Percentiles rank a stretch among this genome's conserved stretches.
Evolutionary conservation across 2,113 vertebrate species (phyloP).

Genomic region (Toxotes chatareus): DNA sequence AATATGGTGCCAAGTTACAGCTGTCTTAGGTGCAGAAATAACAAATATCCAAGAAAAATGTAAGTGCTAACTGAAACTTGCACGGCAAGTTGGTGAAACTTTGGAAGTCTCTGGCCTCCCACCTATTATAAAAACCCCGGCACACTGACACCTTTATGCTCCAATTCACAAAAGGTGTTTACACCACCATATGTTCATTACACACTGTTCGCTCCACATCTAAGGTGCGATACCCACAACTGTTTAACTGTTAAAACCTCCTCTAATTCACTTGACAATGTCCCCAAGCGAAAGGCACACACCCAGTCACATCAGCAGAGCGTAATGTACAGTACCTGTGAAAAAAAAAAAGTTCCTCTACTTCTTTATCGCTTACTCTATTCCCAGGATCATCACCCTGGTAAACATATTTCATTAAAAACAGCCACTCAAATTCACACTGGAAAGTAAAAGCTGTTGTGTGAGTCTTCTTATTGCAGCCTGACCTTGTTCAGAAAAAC

Average conservation of each 20-base stretch:
- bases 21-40: background rate
- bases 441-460: conserved; percentile 19
- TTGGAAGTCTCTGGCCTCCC: background rate
- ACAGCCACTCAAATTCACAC: background rate
- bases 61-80: background rate
- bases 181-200: conserved; percentile 33
- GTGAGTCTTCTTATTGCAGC: conserved; percentile 16
- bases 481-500: conserved; percentile 12
- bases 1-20: background rate
- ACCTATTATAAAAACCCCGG: background rate
- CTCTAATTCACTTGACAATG: background rate
- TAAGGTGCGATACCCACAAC: conserved; percentile 25
- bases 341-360: background rate
- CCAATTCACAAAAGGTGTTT: conserved; percentile 22
- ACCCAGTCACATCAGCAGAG: background rate
- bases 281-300: background rate
- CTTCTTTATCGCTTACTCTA: background rate
- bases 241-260: conserved; percentile 1
- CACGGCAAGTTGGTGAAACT: background rate
- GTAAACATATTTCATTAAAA: background rate
- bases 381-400: background rate
- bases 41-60: background rate
- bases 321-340: background rate
- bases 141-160: conserved; percentile 11
- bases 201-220: conserved; percentile 22